These are phyloP conservation scores for Diogma glabrata DNA, from an alignment of 2,888 invertebrate species.

Conservation along the genomic window DNA sequence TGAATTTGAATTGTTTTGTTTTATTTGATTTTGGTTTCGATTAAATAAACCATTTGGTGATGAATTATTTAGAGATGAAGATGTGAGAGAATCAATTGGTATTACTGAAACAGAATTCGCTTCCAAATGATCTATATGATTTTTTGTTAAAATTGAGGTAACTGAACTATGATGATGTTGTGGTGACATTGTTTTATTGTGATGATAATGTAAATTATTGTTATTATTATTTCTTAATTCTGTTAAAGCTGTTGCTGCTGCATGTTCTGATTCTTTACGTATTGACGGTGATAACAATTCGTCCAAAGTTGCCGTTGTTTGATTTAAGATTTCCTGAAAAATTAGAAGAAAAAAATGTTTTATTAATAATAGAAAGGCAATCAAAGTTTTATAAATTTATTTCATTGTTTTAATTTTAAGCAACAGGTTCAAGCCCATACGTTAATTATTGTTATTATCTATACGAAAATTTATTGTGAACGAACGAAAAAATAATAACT, in stretches of 20 bases:
- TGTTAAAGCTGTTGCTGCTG: slow-evolving; percentile 36
- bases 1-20: slow-evolving; percentile 10
- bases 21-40: not conserved
- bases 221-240: slow-evolving; percentile 32
- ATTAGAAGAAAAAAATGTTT: slow-evolving; percentile 6
- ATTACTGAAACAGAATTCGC: slow-evolving; percentile 23
- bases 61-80: slow-evolving; percentile 9
- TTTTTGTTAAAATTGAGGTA: slow-evolving; percentile 22
- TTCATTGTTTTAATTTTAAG: too few species aligned
- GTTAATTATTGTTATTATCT: too few species aligned
- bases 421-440: too few species aligned
- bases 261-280: slow-evolving; percentile 31
- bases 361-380: slow-evolving; percentile 7
- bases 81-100: slow-evolving; percentile 17
- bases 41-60: slow-evolving; percentile 6
- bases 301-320: slow-evolving; percentile 46
- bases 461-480: too few species aligned
- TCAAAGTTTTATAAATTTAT: not conserved
- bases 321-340: slow-evolving; percentile 40
- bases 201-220: slow-evolving; percentile 19
- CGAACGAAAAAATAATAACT: too few species aligned
- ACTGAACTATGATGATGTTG: slow-evolving; percentile 25
- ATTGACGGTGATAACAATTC: slow-evolving; percentile 42
- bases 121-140: slow-evolving; percentile 21
- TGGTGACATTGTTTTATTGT: slow-evolving; percentile 19